phyloP scores from a whole-genome alignment of 2,888 invertebrate genomes.

The Adineta ricciae region DNA sequence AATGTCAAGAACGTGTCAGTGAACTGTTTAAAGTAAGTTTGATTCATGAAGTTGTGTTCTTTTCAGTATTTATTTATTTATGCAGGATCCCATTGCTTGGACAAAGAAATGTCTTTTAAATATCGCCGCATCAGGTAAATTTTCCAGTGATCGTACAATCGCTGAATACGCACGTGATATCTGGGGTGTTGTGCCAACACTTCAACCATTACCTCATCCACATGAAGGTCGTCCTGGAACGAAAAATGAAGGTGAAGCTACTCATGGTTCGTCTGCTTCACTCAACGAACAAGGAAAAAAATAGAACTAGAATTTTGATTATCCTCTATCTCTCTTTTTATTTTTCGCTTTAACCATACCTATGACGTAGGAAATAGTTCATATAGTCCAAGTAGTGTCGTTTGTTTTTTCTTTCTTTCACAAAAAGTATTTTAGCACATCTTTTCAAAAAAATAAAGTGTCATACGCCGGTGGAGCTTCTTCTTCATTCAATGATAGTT shows the following conservation, averaged over 20 bases:
- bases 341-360: not conserved
- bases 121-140: slow-evolving; percentile 94
- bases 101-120: slow-evolving; percentile 87
- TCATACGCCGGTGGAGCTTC: not conserved
- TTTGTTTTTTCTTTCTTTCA: not conserved
- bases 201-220: slow-evolving; percentile 28
- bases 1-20: slow-evolving; percentile 78
- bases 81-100: slow-evolving; percentile 78
- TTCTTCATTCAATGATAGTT: not conserved
- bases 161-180: slow-evolving; percentile 89
- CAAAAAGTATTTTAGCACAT: not conserved
- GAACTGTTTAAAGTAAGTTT: slow-evolving; percentile 66
- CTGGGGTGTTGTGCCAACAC: slow-evolving; percentile 80
- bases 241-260: slow-evolving; percentile 29
- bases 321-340: not conserved
- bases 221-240: slow-evolving; percentile 33
- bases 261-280: not conserved
- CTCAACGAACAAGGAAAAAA: not conserved
- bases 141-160: slow-evolving; percentile 82
- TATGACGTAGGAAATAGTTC: not conserved
- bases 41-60: not conserved
- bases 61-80: not conserved
- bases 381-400: not conserved
- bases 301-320: not conserved
- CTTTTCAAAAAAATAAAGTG: not conserved